Base-by-base conservation (phyloP, 2,113 vertebrate genomes). In the Campylomormyrus numenius region DNA sequence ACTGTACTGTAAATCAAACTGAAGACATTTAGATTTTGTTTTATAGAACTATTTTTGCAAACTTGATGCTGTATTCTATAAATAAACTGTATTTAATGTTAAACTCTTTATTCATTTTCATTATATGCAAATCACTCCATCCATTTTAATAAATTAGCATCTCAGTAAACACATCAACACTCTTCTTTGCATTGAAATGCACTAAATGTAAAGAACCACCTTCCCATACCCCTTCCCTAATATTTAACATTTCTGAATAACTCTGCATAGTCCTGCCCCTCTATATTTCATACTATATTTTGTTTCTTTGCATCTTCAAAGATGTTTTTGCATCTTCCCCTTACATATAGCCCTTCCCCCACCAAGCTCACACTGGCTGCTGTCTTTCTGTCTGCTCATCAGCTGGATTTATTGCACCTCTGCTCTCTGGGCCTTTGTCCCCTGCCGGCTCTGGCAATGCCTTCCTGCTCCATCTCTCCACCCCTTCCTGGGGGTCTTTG, bases 1-100 rank as follows among this genome's bases (percentile, higher is more conserved):
- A 88, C 92, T 92, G 89, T 90, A 91, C 92, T 91, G 89, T 90
- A 91, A 92, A 92, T 90, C 91, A 90, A 91, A 94, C 89, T 91
- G 62, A 90, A 93, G 90, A 93, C 85, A 91, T 91, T 92, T 93
- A 93, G 92, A 91, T 94, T 94, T 95, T 94, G 94, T 95, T 93
- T 93, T 91, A 95, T 94, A 95, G 93, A 94, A 94, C 92, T 95
- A 95, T 95, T 95, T 95, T 95, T 94, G 94, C 93, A 94, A 95
- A 94, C 92, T 91, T 91, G 90, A 93, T 92, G 92, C 92, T 94
- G 94, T 93, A 94, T 94, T 94, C 93, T 92, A 94, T 91, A 90
- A 94, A 93, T 94, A 94, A 93, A 92, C 89, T 93, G 93, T 94
- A 94, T 94, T 94, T 94, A 94, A 89, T 89, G 56, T 80, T 87